Evolutionary conservation across 1,140 invertebrate species (phyloP), one percentile per base, ranked within the genome.

Genomic region (Trichomalopsis sarcophagae): DNA sequence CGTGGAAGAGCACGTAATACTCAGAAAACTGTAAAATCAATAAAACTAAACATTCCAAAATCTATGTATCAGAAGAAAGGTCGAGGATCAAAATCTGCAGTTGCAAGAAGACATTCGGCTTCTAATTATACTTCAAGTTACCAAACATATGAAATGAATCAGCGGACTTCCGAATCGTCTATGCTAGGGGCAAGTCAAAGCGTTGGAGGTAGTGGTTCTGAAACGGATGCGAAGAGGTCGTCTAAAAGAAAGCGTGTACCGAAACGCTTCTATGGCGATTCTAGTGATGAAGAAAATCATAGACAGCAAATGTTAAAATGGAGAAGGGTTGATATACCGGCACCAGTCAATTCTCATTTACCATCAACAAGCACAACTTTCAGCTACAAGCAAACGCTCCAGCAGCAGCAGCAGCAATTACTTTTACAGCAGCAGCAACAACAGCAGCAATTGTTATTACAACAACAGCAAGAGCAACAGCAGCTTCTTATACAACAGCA

Each of bases 201-300:
- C 78, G 81, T 89, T 27, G 50, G 87, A 69, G 82, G 86, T 44
- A 88, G 86, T 86, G 85, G 90, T 33, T 87, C 92, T 1, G 94
- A 94, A 89, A 91, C 94, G 4, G 95, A 96, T 87, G 95, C 90
- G 13, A 96, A 96, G 89, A 93, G 96, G 17, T 95, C 95, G 0
- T 97, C 97, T 1, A 97, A 97, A 90, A 94, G 97, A 40, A 95
- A 96, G 89, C 92, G 96, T 40, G 95, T 97, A 44, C 97, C 96
- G 10, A 97, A 97, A 89, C 96, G 96, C 89, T 97, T 97, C 90
- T 97, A 97, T 89, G 97, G 96, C 2, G 97, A 97, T 90, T 96
- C 96, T 0, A 97, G 96, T 89, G 96, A 97, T 87, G 97, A 97
- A 87, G 97, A 97, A 86, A 91, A 93, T 17, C 95, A 96, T 4